Conservation (phyloP, 2,888 invertebrate genomes). For the Dexiosoma caninum region DNA sequence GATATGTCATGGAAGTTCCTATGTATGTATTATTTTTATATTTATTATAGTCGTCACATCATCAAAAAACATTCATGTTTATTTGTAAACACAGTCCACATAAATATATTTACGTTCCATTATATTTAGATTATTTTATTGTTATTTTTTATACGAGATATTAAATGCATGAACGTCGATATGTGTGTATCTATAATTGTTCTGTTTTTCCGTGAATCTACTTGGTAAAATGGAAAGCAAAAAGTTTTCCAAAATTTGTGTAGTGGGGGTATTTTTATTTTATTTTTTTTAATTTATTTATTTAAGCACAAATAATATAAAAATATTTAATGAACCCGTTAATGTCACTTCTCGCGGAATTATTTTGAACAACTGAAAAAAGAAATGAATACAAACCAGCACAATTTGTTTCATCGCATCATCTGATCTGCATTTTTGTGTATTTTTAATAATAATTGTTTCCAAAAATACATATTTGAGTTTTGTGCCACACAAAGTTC, state of each 20-base stretch:
- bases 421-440: slow-evolving; percentile 3
- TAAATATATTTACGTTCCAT: too few relatives aligned
- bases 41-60: not conserved
- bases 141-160: not conserved
- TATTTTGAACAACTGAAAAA: slow-evolving; percentile 51
- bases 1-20: not conserved
- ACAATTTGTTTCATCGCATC: not conserved
- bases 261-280: not conserved
- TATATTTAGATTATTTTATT: slow-evolving; percentile 19
- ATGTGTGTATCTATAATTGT: not conserved
- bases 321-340: slow-evolving; percentile 51
- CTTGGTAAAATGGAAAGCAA: slow-evolving; percentile 13
- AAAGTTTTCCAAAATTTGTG: slow-evolving; percentile 19
- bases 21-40: not conserved
- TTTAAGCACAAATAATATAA: slow-evolving; percentile 32
- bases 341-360: slow-evolving; percentile 55
- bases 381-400: slow-evolving; percentile 29
- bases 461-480: slow-evolving; percentile 9
- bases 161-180: not conserved
- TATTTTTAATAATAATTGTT: slow-evolving; percentile 18
- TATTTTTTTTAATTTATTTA: not conserved
- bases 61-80: not conserved
- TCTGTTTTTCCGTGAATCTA: not conserved
- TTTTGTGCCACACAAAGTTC: not conserved
- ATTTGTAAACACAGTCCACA: not conserved